Percentiles rank a stretch among this genome's conserved stretches.
phyloP scores from a whole-genome alignment of 1,140 invertebrate genomes.

The Sweltsa coloradensis region DNA sequence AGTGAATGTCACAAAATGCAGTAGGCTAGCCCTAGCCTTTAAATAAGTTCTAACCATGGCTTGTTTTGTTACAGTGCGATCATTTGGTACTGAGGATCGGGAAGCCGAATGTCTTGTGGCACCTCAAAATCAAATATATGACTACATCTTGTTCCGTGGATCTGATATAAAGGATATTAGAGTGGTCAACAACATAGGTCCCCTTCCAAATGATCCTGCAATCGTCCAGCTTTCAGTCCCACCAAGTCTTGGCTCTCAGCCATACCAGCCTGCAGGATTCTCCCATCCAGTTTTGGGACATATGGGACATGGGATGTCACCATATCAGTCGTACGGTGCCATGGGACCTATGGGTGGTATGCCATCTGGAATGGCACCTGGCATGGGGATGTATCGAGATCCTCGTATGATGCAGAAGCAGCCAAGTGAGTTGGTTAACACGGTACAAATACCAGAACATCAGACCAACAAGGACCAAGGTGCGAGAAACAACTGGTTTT shows the following conservation, averaged over 20 bases:
- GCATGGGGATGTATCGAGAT: slow-evolving; percentile 38
- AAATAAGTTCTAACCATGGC: background rate
- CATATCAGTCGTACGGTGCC: slow-evolving; percentile 30
- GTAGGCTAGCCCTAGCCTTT: no score
- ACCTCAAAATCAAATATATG: slow-evolving; percentile 94
- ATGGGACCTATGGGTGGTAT: slow-evolving; percentile 33
- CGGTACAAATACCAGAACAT: slow-evolving; percentile 28
- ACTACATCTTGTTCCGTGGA: slow-evolving; percentile 96
- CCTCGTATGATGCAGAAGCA: slow-evolving; percentile 39
- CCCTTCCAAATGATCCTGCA: slow-evolving; percentile 82
- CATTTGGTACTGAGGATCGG: slow-evolving; percentile 96
- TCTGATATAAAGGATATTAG: slow-evolving; percentile 98
- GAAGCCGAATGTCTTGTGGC: slow-evolving; percentile 87
- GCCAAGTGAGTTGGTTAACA: slow-evolving; percentile 57
- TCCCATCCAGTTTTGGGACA: slow-evolving; percentile 39
- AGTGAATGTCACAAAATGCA: no score
- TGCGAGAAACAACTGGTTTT: slow-evolving; percentile 10
- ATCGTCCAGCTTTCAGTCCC: slow-evolving; percentile 67
- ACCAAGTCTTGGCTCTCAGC: slow-evolving; percentile 20
- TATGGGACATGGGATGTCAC: slow-evolving; percentile 35
- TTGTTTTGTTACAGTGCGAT: slow-evolving; percentile 61
- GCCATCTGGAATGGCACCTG: slow-evolving; percentile 40
- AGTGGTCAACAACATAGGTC: slow-evolving; percentile 69
- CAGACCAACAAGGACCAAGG: slow-evolving; percentile 26
- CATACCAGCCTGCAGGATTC: slow-evolving; percentile 26